Evolutionary conservation across 2,797 vertebrate species (phyloP), one percentile per base, ranked within the genome.

Genomic region (Acipenser transmontanus): DNA sequence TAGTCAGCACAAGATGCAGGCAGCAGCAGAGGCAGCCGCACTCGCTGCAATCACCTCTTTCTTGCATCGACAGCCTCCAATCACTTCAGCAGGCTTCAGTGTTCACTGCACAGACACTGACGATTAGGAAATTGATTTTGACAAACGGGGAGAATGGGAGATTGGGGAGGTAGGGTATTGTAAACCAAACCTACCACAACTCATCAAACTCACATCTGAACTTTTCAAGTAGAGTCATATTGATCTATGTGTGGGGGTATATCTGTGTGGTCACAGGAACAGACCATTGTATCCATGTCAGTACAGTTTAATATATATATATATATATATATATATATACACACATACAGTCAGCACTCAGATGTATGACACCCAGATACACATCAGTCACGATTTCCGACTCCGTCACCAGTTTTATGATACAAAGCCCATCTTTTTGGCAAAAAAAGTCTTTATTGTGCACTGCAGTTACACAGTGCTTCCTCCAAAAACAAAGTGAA

Each of bases 51-150:
- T 79, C 82, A 82, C 81, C 83, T 84, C 78, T 83, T 77, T 70
- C 80, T 65, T 54, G 78, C 74, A 78, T 79, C 76, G 80, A 73
- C 68, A 10, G 49, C 74, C 73, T 79, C 70, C 63, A 78, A 83
- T 82, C 84, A 73, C 67, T 81, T 83, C 86, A 80, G 84, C 82
- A 83, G 78, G 75, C 78, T 78, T 78, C 70, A 72, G 80, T 63
- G 74, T 66, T 80, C 75, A 75, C 72, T 86, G 71, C 71, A 69
- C 47, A 51, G 68, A 77, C 71, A 76, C 65, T 68, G 67, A 57
- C 4, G 73, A 70, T 71, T 80, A 79, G 66, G 77, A 89, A 88
- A 93, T 87, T 77, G 80, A 78, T 85, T 87, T 60, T 91, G 91
- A 93, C 86, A 92, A 87, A 83, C 76, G 3, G 14, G 14, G 60